Base-by-base conservation (phyloP, 2,113 vertebrate species). In the Periophthalmus modestus region DNA sequence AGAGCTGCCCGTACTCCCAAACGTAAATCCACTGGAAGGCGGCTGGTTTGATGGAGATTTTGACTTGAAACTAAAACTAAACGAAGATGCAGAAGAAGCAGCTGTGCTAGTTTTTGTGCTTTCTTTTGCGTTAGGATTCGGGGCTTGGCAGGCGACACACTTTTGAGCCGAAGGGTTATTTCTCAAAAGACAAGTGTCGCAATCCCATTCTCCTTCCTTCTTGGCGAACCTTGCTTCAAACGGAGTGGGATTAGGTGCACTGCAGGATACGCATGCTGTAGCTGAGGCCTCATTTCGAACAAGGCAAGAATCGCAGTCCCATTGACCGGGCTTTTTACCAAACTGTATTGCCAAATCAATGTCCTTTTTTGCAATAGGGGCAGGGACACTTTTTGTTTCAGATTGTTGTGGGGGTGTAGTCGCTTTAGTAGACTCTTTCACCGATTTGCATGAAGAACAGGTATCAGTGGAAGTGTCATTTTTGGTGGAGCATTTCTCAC, bases 181-280 rank as follows among this genome's bases (percentile, higher is more conserved):
- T 82, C 91, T 92, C 69, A 95, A 85, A 4, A 93, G 14, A 74
- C 95, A 97, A 52, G 19, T 66, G 65, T 66, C 86, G 83, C 95
- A 98, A 50, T 97, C 94, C 96, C 96, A 97, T 34, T 96, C 85
- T 10, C 93, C 95, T 72, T 93, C 93, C 57, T 95, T 97, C 83
- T 92, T 95, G 33, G 71, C 0, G 90, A 96, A 96, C 77, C 91
- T 89, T 16, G 88, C 90, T 78, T 88, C 94, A 80, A 97, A 87
- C 89, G 82, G 6, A 77, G 4, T 66, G 4, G 66, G 18, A 50
- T 57, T 36, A 47, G 66, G 78, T 69, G 77, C 63, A 21, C 92
- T 68, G 89, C 96, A 97, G 43, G 95, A 82, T 71, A 36, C 54
- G 67, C 95, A 97, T 11, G 88, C 88, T 39, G 62, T 4, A 69